Evolutionary conservation across 2,797 vertebrate genomes (phyloP).

Genomic region (Dermochelys coriacea): DNA sequence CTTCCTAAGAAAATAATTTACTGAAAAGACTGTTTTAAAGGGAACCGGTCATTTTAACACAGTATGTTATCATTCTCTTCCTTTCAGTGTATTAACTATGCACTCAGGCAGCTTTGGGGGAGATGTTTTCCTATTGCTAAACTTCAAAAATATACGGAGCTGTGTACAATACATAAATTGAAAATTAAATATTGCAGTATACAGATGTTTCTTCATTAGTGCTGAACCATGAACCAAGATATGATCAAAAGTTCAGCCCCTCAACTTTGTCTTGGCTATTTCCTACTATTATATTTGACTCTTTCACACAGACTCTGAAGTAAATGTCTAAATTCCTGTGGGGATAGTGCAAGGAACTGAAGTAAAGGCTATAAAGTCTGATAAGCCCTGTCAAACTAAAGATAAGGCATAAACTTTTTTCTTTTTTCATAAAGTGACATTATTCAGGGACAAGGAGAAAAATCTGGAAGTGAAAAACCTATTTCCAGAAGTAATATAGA

Average conservation of each 20-base stretch:
- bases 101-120: slow-evolving; percentile 17
- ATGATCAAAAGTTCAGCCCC: slow-evolving; percentile 60
- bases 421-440: slow-evolving; percentile 74
- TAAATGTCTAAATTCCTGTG: slow-evolving; percentile 71
- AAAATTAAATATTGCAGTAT: slow-evolving; percentile 34
- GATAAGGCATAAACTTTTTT: slow-evolving; percentile 77
- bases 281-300: slow-evolving; percentile 77
- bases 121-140: slow-evolving; percentile 23
- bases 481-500: slow-evolving; percentile 29
- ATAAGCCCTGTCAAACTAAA: slow-evolving; percentile 71
- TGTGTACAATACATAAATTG: neutral
- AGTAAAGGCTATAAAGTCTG: slow-evolving; percentile 76
- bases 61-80: neutral
- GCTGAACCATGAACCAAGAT: slow-evolving; percentile 30
- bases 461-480: slow-evolving; percentile 5
- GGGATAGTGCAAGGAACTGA: slow-evolving; percentile 77
- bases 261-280: slow-evolving; percentile 69
- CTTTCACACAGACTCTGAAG: slow-evolving; percentile 71
- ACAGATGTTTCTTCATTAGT: slow-evolving; percentile 49
- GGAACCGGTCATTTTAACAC: slow-evolving; percentile 21
- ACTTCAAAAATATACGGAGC: slow-evolving; percentile 24
- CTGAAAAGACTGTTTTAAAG: slow-evolving; percentile 33
- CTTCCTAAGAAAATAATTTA: slow-evolving; percentile 76
- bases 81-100: neutral
- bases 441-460: slow-evolving; percentile 74